These are phyloP conservation scores for Geococcyx californianus DNA, from an alignment of 2,113 vertebrate genomes.

Conservation along the genomic window DNA sequence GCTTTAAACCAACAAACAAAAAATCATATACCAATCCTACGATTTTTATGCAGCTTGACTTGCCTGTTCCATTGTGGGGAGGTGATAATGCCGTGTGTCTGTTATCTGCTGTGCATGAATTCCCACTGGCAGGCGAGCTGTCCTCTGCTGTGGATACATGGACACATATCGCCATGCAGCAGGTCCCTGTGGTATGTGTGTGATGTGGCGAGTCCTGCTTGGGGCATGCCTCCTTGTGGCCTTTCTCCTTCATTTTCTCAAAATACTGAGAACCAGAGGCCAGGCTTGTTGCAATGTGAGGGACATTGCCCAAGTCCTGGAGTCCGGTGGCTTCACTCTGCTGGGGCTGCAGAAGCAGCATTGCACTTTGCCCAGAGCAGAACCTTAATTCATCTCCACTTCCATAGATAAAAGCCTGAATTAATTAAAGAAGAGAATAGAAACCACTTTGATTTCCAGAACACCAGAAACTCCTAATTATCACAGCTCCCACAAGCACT, in stretches of 20 bases:
- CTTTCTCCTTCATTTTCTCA: not conserved
- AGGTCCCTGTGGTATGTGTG: not conserved
- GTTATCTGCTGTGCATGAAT: not conserved
- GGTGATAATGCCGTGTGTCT: not conserved
- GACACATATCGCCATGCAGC: rapidly evolving
- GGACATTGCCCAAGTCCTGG: not conserved
- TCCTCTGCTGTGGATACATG: rapidly evolving
- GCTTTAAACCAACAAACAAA: not conserved
- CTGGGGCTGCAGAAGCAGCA: not conserved
- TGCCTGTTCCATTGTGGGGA: not conserved
- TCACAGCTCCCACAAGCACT: slow-evolving; percentile 21
- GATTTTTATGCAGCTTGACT: not conserved
- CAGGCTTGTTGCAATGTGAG: not conserved
- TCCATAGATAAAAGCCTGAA: slow-evolving; percentile 59
- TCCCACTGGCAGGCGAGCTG: not conserved
- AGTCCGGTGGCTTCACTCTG: not conserved
- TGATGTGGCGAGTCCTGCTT: rapidly evolving
- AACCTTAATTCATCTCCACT: slow-evolving; percentile 34
- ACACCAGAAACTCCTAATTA: slow-evolving; percentile 55
- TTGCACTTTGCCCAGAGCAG: slow-evolving; percentile 23
- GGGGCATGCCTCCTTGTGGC: not conserved
- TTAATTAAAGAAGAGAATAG: slow-evolving; percentile 67
- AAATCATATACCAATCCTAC: not conserved
- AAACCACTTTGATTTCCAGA: slow-evolving; percentile 61
- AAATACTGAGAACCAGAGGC: rapidly evolving